phyloP scores from a whole-genome alignment of 2,113 vertebrate species.

The Panthera tigris region DNA sequence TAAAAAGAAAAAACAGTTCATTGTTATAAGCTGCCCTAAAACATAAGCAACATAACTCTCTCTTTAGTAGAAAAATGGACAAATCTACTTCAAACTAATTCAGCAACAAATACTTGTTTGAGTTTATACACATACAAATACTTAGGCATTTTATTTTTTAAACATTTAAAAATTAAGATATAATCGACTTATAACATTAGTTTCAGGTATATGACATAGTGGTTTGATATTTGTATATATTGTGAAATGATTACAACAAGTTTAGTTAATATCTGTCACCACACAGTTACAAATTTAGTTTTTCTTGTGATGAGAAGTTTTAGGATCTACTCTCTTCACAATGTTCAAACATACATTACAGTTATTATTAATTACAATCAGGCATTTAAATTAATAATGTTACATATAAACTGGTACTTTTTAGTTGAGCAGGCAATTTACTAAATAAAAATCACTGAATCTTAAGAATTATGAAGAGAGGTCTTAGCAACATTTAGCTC shows the following conservation, averaged over 20 bases:
- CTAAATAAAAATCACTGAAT: conserved; percentile 16
- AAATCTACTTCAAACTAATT: conserved; percentile 1
- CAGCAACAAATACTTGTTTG: conserved; percentile 12
- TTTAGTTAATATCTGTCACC: neutral
- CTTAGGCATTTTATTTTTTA: neutral
- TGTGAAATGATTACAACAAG: neutral
- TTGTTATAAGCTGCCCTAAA: neutral
- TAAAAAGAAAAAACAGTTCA: conserved; percentile 17
- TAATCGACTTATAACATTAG: neutral
- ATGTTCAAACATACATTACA: neutral
- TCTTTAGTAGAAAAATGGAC: neutral
- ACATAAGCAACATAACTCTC: neutral
- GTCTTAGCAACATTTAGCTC: neutral
- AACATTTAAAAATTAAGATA: neutral
- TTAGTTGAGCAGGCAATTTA: neutral
- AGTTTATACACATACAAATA: neutral
- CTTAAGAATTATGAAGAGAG: neutral
- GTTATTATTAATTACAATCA: neutral
- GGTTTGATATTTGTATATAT: neutral
- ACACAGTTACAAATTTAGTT: neutral
- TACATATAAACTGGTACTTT: neutral
- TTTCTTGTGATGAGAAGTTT: neutral
- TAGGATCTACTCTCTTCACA: neutral
- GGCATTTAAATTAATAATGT: neutral
- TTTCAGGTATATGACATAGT: neutral